phyloP scores from a whole-genome alignment of 2,113 vertebrate genomes.

The Solenodon paradoxus region DNA sequence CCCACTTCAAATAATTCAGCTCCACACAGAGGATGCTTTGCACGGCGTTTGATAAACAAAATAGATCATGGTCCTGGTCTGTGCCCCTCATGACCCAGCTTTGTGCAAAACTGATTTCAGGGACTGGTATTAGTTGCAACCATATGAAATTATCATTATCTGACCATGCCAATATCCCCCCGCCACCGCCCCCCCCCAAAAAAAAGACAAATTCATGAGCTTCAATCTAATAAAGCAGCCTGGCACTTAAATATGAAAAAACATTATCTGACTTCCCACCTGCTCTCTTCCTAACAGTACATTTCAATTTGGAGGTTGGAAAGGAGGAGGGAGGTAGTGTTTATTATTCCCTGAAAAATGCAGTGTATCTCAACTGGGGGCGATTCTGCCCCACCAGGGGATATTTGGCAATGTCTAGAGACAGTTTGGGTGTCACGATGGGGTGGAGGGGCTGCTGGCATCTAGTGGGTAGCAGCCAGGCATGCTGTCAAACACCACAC shows the following conservation, averaged over 20 bases:
- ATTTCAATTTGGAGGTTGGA: neutral
- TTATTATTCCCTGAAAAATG: neutral
- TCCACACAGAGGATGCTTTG: neutral
- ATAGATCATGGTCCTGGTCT: constrained; percentile 28
- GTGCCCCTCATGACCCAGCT: neutral
- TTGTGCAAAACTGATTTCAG: constrained; percentile 55
- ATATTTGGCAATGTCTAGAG: neutral
- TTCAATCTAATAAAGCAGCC: constrained; percentile 35
- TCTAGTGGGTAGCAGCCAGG: neutral
- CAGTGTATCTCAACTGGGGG: neutral
- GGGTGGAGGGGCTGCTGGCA: neutral
- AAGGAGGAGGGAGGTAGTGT: rapidly evolving
- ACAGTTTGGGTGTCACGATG: neutral
- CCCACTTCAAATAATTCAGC: neutral
- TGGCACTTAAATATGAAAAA: constrained; percentile 49
- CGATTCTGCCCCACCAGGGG: neutral
- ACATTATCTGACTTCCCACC: constrained; percentile 45
- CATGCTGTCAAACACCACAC: neutral
- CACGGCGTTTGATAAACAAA: constrained; percentile 36
- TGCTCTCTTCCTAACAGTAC: neutral
- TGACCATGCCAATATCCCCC: constrained; percentile 29
- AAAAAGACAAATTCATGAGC: constrained; percentile 17
- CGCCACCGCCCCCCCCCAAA: too few relatives aligned
- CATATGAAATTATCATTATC: constrained; percentile 47
- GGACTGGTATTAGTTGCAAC: constrained; percentile 33